Evolutionary conservation across 2,113 vertebrate species (phyloP), one percentile per base, ranked within the genome.

Genomic region (Phoenicopterus ruber): DNA sequence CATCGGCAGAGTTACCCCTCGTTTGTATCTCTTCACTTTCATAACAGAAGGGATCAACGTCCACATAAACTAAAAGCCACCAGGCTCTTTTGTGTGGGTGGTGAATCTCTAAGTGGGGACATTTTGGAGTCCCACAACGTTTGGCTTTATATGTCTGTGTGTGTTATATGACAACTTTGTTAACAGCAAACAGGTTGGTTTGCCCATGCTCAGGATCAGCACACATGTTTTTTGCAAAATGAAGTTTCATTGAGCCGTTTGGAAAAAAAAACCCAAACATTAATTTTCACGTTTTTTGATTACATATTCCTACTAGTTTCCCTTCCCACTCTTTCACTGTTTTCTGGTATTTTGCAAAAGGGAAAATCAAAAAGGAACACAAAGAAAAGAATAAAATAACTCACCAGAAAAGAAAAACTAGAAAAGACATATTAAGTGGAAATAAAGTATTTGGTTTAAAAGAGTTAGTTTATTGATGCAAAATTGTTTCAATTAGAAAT

Each of bases 401-500:
- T 90, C 17, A 67, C 15, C 19, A 55, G 66, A 78, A 81, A 85
- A 79, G 8, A 19, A 73, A 81, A 74, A 58, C 13, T 40, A 81
- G 58, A 92, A 79, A 91, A 93, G 18, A 70, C 10, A n/a, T 70
- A 38, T 9, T 34, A 81, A 74, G 34, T 31, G 21, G 36, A 78
- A 95, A 91, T 65, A 65, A 36, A 85, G n/a, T 62, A 66, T 34
- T 87, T 89, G 26, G 59, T 91, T 86, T 5, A 22, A 50, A 78
- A 50, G 10, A 83, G 13, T 29, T 65, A 26, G 52, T 50, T 88
- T 77, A 70, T 50, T 80, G 81, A 83, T 42, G 7, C n/a, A 93
- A 62, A 94, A 78, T 44, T 59, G 12, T 61, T 89, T 84, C 34
- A 87, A 87, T 61, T 87, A 26, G 74, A 87, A 89, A 71, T 32